Percentiles rank a stretch among this genome's conserved stretches.
Conservation (phyloP, 2,113 vertebrate species). For the Silurus meridionalis region DNA sequence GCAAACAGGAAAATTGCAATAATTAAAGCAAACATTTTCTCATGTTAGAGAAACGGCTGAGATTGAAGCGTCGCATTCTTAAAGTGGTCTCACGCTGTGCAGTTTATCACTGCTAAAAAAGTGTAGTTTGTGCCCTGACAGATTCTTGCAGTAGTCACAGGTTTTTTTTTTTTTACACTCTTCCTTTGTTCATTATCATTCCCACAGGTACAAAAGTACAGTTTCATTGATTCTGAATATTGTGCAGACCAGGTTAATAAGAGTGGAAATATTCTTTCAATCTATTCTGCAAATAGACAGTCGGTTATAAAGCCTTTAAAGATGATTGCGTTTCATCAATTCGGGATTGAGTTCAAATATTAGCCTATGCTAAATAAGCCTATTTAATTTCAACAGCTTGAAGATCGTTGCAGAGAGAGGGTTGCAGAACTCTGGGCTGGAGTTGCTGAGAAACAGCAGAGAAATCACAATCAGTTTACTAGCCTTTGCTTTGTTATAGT, state of each 20-base stretch:
- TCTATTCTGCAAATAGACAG: slow-evolving; percentile 5
- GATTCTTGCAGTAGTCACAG: background rate
- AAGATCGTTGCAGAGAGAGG: background rate
- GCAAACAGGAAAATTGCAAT: slow-evolving; percentile 6
- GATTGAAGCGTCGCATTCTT: background rate
- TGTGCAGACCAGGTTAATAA: background rate
- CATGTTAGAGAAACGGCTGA: background rate
- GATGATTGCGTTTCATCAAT: slow-evolving; percentile 7
- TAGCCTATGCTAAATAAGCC: slow-evolving; percentile 8
- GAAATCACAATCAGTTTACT: background rate
- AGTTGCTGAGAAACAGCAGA: background rate
- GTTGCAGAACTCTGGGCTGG: background rate
- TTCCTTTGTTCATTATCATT: slow-evolving; percentile 12
- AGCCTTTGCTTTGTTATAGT: slow-evolving; percentile 15
- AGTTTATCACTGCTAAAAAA: slow-evolving; percentile 9
- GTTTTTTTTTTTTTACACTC: background rate
- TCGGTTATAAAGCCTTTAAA: background rate
- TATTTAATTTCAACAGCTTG: background rate
- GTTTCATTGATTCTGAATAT: slow-evolving; percentile 25
- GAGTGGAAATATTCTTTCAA: slow-evolving; percentile 17
- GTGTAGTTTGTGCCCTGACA: background rate
- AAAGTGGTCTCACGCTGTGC: background rate
- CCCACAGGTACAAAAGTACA: background rate
- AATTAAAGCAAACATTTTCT: slow-evolving; percentile 20
- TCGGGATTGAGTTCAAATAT: slow-evolving; percentile 21